Percentiles rank a stretch among this genome's conserved stretches.
These are phyloP conservation scores for Barnardius zonarius DNA, from an alignment of 2,113 vertebrate species.

Conservation along the genomic window DNA sequence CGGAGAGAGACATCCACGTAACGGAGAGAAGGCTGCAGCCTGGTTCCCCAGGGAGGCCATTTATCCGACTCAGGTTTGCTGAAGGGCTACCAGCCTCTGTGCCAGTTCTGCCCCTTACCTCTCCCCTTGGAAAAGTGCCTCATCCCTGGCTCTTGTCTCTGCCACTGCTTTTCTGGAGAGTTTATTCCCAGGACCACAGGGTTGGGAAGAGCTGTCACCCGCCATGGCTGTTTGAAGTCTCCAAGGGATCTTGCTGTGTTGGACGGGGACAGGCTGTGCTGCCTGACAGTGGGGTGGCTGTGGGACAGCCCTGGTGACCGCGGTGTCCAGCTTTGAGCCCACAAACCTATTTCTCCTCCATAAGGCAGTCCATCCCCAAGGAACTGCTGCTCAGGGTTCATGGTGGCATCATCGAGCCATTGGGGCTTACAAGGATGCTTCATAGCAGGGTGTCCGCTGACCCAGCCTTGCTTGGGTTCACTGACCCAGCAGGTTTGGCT, in stretches of 20 bases:
- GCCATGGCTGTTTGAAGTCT: neutral
- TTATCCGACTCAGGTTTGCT: fast-evolving
- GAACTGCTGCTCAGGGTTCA: neutral
- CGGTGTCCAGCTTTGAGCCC: neutral
- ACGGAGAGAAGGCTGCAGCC: neutral
- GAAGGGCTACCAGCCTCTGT: neutral
- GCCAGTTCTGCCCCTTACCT: neutral
- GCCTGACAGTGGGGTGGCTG: neutral
- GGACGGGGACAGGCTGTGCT: neutral
- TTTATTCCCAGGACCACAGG: neutral
- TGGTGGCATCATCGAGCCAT: fast-evolving
- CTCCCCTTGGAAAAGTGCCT: neutral
- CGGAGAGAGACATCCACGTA: neutral
- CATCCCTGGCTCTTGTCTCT: neutral
- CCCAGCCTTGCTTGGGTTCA: neutral
- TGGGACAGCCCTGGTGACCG: fast-evolving
- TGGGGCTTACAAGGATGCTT: fast-evolving
- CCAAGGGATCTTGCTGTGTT: neutral
- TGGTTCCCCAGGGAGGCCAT: neutral
- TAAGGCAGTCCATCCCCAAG: fast-evolving
- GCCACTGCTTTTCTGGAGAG: neutral
- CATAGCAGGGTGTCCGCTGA: fast-evolving
- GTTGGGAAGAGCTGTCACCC: neutral
- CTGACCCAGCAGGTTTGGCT: neutral
- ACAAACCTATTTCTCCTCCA: neutral